These are phyloP conservation scores for Pseudococcus longispinus DNA, from an alignment of 2,888 invertebrate species.

Conservation along the genomic window DNA sequence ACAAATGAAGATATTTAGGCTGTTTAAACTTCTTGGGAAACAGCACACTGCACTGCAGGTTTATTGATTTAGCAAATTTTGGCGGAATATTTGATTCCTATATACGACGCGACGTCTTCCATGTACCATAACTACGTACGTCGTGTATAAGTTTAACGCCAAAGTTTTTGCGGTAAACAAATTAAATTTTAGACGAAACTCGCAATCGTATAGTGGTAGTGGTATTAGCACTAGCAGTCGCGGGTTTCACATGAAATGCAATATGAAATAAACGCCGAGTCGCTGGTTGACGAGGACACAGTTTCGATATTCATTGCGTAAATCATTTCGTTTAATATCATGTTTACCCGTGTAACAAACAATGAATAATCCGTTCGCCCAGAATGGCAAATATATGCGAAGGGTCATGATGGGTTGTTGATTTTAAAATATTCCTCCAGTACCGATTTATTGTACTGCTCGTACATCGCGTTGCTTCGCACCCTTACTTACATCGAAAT, in stretches of 20 bases:
- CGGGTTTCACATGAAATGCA: background rate
- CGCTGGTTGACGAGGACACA: background rate
- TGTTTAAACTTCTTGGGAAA: slow-evolving; percentile 27
- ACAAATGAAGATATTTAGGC: slow-evolving; percentile 44
- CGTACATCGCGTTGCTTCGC: background rate
- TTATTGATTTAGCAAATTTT: slow-evolving; percentile 16
- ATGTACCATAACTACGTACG: background rate
- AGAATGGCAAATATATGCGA: background rate
- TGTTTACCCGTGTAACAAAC: slow-evolving; percentile 23
- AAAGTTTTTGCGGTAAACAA: slow-evolving; percentile 9
- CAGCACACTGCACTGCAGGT: background rate
- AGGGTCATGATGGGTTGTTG: slow-evolving; percentile 15
- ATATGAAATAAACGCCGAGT: background rate
- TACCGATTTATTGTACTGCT: background rate
- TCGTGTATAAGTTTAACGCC: background rate
- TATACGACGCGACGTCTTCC: background rate
- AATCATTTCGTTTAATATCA: slow-evolving; percentile 4
- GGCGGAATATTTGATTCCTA: slow-evolving; percentile 3
- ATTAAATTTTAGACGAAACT: background rate
- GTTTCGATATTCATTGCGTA: background rate
- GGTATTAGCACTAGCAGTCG: too few species aligned
- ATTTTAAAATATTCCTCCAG: slow-evolving; percentile 14
- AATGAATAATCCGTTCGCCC: background rate
- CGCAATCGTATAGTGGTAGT: too few species aligned
- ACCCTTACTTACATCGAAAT: background rate